Evolutionary conservation across 1,140 invertebrate genomes (phyloP).

Genomic region (Portunus trituberculatus): DNA sequence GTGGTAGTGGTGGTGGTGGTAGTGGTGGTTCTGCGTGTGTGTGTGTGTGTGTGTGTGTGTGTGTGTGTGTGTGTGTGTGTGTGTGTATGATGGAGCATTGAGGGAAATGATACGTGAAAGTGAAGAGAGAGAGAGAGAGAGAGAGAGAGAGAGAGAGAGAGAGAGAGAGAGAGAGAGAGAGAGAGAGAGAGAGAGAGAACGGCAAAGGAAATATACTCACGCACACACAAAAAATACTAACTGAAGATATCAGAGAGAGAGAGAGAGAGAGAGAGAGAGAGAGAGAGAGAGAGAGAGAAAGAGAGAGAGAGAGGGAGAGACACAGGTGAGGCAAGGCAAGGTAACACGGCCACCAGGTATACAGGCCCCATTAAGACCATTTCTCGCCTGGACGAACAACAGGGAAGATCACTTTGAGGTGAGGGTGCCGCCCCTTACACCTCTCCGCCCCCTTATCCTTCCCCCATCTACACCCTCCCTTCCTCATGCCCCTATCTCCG

Average conservation of each 20-base stretch:
- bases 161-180: slow-evolving; percentile 36
- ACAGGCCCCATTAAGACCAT: not conserved
- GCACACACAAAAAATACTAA: too few relatives aligned
- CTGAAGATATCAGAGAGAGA: not conserved
- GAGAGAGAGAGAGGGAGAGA: slow-evolving; percentile 34
- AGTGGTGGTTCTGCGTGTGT: not conserved
- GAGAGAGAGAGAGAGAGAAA: slow-evolving; percentile 53
- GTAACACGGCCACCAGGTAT: not conserved
- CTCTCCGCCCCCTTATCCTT: not conserved
- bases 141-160: slow-evolving; percentile 37
- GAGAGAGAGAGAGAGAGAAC: not conserved
- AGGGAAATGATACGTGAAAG: not conserved
- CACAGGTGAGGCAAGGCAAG: not conserved
- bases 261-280: not conserved
- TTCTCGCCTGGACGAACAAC: not conserved
- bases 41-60: not conserved
- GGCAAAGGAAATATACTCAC: too few relatives aligned
- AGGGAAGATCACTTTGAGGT: not conserved
- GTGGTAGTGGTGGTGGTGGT: not conserved
- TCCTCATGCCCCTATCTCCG: too few relatives aligned
- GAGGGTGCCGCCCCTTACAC: not conserved
- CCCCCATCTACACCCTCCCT: not conserved
- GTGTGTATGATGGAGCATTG: not conserved
- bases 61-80: not conserved
- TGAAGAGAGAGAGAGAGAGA: not conserved